Conservation (phyloP, 2,797 vertebrate genomes). For the Acipenser transmontanus region DNA sequence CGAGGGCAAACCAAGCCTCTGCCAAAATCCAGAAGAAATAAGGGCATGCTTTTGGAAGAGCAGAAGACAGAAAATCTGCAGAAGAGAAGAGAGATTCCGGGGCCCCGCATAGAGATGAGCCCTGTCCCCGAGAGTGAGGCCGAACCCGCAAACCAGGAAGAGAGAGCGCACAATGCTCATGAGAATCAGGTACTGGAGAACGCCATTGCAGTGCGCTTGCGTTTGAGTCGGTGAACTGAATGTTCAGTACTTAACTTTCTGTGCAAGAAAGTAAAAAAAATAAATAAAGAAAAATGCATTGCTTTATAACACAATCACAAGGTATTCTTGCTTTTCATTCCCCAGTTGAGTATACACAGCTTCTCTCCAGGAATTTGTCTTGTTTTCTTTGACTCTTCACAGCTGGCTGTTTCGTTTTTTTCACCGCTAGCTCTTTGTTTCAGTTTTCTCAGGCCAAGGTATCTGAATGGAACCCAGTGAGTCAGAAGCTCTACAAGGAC, state of each 20-base stretch:
- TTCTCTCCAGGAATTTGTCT: slow-evolving; percentile 20
- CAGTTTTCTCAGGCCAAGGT: slow-evolving; percentile 23
- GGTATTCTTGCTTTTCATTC: slow-evolving; percentile 18
- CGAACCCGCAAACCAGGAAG: background rate
- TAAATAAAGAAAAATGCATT: too few relatives aligned
- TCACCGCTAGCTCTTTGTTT: background rate
- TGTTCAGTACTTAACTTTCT: too few relatives aligned
- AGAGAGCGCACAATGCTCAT: background rate
- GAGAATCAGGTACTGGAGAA: too few relatives aligned
- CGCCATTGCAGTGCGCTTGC: too few relatives aligned
- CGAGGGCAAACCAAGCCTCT: background rate
- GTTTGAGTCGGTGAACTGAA: too few relatives aligned
- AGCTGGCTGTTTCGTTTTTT: background rate
- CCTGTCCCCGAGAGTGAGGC: slow-evolving; percentile 26
- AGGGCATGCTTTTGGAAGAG: background rate
- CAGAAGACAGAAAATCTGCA: slow-evolving; percentile 18
- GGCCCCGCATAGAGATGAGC: slow-evolving; percentile 24
- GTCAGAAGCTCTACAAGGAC: slow-evolving; percentile 16
- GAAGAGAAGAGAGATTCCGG: slow-evolving; percentile 23
- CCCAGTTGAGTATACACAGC: slow-evolving; percentile 20
- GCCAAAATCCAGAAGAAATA: too few relatives aligned
- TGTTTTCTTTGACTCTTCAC: slow-evolving; percentile 9
- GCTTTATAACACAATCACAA: too few relatives aligned
- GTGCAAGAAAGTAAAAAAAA: too few relatives aligned
- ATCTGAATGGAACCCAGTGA: slow-evolving; percentile 18